Base-by-base conservation (phyloP, 1,140 invertebrate species). In the Drosophila serrata region DNA sequence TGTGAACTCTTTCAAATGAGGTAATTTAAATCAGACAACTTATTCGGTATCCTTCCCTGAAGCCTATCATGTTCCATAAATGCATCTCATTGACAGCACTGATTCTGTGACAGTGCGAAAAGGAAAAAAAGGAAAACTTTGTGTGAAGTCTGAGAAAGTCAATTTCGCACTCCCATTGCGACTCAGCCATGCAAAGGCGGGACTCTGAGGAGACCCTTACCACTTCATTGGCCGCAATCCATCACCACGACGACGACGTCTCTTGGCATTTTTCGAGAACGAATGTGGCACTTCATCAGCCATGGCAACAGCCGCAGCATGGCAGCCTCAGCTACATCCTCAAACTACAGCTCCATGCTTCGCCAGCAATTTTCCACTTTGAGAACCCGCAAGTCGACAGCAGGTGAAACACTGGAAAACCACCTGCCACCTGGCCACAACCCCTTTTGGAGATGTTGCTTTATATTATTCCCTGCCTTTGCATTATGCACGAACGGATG, bases 291-390 rank as follows among this genome's bases (percentile, higher is more conserved):
- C 73, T 75, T 75, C 81, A 76, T 70, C 81, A 84, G 29, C 68
- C 63, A 27, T 79, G 59, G 49, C 39, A 48, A 57, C 65, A 31
- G 48, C 39, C 60, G 43, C 65, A 31, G 31, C 24, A 31, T 19
- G 15, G 43, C 64, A 70, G 22, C 31, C 64, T 39, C 57, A 61
- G 80, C n/a, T n/a, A n/a, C 51, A 49, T 49, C 45, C 45, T 49
- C 61, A n/a, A n/a, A n/a, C n/a, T n/a, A n/a, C 46, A 76, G 59
- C 59, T 60, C 35, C 48, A 56, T 49, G 59, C 79, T 78, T 73
- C 75, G 37, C 48, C 85, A 70, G 78, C 79, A 87, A 85, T 85
- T 85, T 85, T 87, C 75, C 82, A 85, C 82, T 79, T 75, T 82
- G 72, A 60, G 58, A 70, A 31, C 17, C 69, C 69, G 64, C 61